Percentiles rank a stretch among this genome's conserved stretches.
Evolutionary conservation across 2,113 vertebrate genomes (phyloP).

Genomic region (Leucopsar rothschildi): DNA sequence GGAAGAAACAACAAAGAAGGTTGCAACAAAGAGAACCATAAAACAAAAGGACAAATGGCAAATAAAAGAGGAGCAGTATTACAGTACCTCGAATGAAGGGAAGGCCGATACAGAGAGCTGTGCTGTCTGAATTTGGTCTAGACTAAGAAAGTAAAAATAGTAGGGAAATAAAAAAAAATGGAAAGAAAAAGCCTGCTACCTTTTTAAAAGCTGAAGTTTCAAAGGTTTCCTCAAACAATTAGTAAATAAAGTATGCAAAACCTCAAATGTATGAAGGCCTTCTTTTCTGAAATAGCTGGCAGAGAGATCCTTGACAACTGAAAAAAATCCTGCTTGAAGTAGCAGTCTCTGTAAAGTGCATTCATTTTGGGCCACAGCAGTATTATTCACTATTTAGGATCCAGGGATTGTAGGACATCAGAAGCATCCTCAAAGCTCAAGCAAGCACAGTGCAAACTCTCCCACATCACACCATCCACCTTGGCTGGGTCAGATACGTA

Average conservation of each 20-base stretch:
- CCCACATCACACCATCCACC: neutral
- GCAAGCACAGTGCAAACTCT: neutral
- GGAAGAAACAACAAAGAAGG: conserved; percentile 50
- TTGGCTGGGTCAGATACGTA: neutral
- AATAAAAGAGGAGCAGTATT: neutral
- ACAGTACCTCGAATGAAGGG: neutral
- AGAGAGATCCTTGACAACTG: neutral
- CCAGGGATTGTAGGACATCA: neutral
- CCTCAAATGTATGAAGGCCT: neutral
- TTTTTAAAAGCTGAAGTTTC: neutral
- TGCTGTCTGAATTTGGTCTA: neutral
- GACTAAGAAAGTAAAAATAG: neutral
- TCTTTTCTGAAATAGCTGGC: neutral
- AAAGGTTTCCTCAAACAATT: neutral
- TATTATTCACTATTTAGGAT: neutral
- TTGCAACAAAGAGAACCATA: conserved; percentile 26
- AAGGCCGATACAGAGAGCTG: neutral
- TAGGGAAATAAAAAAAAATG: neutral
- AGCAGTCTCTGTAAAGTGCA: neutral
- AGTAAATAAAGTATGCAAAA: neutral
- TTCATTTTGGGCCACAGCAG: neutral
- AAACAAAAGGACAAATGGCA: conserved; percentile 42
- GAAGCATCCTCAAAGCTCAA: neutral
- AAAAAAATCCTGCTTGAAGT: neutral
- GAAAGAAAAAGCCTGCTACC: neutral